A percentile compares a stretch with the other conserved stretches of the same genome.
phyloP scores from a whole-genome alignment of 1,140 invertebrate genomes.

The Meteorus sp. region DNA sequence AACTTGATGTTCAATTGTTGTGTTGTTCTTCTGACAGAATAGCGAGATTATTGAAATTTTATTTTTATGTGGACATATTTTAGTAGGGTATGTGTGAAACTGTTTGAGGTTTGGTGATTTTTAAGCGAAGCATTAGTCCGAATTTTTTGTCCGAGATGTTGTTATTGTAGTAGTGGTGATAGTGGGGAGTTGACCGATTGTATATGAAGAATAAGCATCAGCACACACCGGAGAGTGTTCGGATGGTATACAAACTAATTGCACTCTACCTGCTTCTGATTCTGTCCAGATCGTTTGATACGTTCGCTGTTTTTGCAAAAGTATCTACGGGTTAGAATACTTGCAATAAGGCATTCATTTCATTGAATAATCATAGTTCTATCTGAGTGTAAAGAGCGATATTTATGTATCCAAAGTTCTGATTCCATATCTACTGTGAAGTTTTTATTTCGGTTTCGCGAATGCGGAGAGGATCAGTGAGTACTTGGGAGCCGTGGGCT shows the following conservation, averaged over 20 bases:
- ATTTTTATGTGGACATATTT: constrained; percentile 25
- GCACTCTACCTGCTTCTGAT: constrained; percentile 40
- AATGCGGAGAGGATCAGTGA: constrained; percentile 50
- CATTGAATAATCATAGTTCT: too few species aligned
- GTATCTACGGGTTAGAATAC: too few species aligned
- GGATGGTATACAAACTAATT: constrained; percentile 45
- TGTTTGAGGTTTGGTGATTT: not conserved
- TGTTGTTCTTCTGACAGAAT: too few species aligned
- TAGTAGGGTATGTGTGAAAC: too few species aligned
- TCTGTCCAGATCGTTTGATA: constrained; percentile 6
- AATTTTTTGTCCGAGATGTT: too few species aligned
- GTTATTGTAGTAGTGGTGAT: constrained; percentile 19
- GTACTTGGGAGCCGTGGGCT: constrained; percentile 44
- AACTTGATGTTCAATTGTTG: too few species aligned
- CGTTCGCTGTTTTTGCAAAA: too few species aligned
- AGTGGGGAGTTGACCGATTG: not conserved
- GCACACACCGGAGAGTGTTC: constrained; percentile 19
- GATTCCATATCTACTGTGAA: not conserved
- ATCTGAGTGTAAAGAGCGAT: too few species aligned
- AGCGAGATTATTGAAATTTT: too few species aligned
- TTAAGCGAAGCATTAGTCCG: not conserved
- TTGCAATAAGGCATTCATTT: too few species aligned
- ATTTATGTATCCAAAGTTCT: too few species aligned
- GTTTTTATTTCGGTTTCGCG: not conserved
- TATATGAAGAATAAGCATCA: constrained; percentile 30